These are phyloP conservation scores for Tenthredo scrophulariae DNA, from an alignment of 2,888 invertebrate species.

Conservation along the genomic window DNA sequence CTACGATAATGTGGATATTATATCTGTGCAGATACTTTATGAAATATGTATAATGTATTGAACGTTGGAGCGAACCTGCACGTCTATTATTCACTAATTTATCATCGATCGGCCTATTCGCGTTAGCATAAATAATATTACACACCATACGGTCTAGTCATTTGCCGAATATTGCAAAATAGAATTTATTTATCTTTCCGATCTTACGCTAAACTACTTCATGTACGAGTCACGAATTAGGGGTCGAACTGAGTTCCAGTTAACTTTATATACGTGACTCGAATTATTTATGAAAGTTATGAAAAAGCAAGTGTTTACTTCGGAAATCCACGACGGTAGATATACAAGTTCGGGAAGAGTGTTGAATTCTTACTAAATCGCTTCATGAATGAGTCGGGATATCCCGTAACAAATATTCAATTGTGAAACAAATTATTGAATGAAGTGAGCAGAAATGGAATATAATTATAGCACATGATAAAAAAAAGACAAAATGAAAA, in stretches of 20 bases:
- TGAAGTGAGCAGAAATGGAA: neutral
- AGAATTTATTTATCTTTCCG: conserved; percentile 6
- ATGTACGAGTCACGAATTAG: conserved; percentile 12
- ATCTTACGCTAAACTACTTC: neutral
- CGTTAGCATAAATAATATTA: conserved; percentile 26
- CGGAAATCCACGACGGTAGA: neutral
- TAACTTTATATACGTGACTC: neutral
- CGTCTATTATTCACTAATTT: neutral
- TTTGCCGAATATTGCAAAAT: neutral
- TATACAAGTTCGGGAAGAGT: neutral
- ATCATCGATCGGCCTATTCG: conserved; percentile 2
- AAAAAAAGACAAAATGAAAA: neutral
- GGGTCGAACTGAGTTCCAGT: conserved; percentile 11
- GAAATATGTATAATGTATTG: neutral
- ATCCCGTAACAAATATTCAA: neutral
- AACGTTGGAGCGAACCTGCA: neutral
- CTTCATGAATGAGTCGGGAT: neutral
- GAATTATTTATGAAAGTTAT: conserved; percentile 31
- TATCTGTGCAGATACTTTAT: neutral
- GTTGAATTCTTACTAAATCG: neutral
- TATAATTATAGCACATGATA: neutral
- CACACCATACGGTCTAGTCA: neutral
- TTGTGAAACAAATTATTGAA: neutral
- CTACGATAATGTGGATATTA: neutral
- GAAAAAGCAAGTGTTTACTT: neutral